Conservation (phyloP, 2,888 invertebrate genomes). For the Chrysopilus asiliformis region DNA sequence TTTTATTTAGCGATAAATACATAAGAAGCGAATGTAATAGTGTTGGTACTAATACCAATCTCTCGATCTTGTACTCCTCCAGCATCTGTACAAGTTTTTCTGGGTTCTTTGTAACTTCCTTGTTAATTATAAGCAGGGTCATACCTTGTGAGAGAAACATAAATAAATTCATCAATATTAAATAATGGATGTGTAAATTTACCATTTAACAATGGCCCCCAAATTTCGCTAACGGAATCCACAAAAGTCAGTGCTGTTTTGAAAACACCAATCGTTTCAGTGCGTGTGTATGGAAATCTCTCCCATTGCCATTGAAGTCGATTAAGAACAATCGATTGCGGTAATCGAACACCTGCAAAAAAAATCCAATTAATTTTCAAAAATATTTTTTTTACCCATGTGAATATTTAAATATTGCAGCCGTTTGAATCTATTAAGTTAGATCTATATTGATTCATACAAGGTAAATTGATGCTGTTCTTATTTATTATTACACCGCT, state of each 20-base stretch:
- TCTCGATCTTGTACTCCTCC: constrained; percentile 59
- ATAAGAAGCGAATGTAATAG: constrained; percentile 64
- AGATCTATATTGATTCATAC: too few relatives aligned
- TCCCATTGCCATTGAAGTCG: constrained; percentile 82
- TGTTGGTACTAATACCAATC: constrained; percentile 76
- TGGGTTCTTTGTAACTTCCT: constrained; percentile 60
- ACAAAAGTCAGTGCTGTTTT: constrained; percentile 88
- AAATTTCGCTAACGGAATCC: constrained; percentile 78
- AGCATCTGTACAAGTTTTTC: constrained; percentile 56
- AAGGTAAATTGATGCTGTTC: not conserved
- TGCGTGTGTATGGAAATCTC: constrained; percentile 55
- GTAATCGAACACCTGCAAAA: constrained; percentile 57
- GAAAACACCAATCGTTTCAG: constrained; percentile 63
- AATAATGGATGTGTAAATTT: constrained; percentile 16
- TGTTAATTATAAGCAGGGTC: constrained; percentile 59
- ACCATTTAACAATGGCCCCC: constrained; percentile 68
- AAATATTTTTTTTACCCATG: not conserved
- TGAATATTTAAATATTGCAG: not conserved
- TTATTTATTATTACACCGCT: not conserved
- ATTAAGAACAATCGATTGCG: constrained; percentile 64
- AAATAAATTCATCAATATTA: not conserved
- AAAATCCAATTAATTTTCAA: not conserved
- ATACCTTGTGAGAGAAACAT: constrained; percentile 24
- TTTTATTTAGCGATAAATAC: constrained; percentile 49
- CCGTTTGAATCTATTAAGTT: too few relatives aligned